These are phyloP conservation scores for Pachymerium ferrugineum DNA, from an alignment of 2,888 invertebrate genomes.

Conservation along the genomic window DNA sequence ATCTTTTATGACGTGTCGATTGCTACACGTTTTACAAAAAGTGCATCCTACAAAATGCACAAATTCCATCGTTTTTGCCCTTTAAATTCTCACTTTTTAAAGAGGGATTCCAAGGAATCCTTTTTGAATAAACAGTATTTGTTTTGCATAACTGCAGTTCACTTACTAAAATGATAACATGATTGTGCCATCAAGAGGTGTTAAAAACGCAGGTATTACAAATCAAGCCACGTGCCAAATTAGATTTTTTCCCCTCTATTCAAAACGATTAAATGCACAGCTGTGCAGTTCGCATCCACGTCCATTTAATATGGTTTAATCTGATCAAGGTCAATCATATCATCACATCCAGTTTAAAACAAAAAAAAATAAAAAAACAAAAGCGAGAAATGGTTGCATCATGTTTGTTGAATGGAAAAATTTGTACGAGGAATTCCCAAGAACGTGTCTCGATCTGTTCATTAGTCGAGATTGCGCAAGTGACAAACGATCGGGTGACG, in stretches of 20 bases:
- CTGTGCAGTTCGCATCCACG: not conserved
- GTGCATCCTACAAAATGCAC: too few species aligned
- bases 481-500: conserved; percentile 20
- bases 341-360: not conserved
- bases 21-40: conserved; percentile 11
- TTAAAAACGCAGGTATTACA: not conserved
- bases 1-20: conserved; percentile 6
- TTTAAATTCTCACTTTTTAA: not conserved
- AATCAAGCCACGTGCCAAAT: not conserved
- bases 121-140: not conserved
- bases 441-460: too few species aligned
- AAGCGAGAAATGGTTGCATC: not conserved
- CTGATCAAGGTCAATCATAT: conserved; percentile 16
- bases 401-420: too few species aligned
- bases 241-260: not conserved
- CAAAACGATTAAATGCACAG: not conserved
- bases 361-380: not conserved
- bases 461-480: too few species aligned
- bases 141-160: not conserved
- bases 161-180: not conserved
- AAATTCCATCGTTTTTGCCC: not conserved
- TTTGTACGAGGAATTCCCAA: too few species aligned
- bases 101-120: too few species aligned
- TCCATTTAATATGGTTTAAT: not conserved
- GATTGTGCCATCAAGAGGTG: not conserved